phyloP scores from a whole-genome alignment of 2,888 invertebrate species.

The Julus scanicus region DNA sequence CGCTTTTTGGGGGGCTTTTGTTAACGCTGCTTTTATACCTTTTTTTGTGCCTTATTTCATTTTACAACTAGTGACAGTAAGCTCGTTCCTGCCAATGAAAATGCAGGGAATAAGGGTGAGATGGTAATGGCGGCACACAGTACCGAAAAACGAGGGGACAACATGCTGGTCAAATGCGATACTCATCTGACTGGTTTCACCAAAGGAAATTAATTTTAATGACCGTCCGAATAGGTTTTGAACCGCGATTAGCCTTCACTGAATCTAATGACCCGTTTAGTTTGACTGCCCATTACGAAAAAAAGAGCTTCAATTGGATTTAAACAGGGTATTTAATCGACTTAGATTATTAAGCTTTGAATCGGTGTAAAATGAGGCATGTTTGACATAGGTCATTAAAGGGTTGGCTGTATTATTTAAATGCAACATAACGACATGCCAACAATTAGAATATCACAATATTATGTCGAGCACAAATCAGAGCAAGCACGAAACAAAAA shows the following conservation, averaged over 20 bases:
- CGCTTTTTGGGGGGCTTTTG: constrained; percentile 23
- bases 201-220: background rate
- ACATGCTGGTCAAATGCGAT: background rate
- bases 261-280: background rate
- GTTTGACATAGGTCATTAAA: no score
- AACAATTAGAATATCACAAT: no score
- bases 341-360: no score
- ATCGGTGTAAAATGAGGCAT: no score
- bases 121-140: background rate
- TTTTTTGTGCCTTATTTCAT: constrained; percentile 8
- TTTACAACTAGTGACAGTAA: background rate
- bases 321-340: background rate
- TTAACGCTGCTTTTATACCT: background rate
- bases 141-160: background rate
- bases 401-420: no score
- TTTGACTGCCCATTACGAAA: background rate
- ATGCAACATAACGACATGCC: no score
- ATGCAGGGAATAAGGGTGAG: background rate
- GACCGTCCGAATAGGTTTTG: background rate
- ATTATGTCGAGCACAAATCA: no score
- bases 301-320: background rate
- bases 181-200: background rate
- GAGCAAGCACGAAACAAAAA: no score
- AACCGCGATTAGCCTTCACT: background rate
- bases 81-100: background rate